Evolutionary conservation across 35 echinoderm and acorn worm species (phyloP), one percentile per base, ranked within the genome.

Genomic region (Apostichopus parvimensis): DNA sequence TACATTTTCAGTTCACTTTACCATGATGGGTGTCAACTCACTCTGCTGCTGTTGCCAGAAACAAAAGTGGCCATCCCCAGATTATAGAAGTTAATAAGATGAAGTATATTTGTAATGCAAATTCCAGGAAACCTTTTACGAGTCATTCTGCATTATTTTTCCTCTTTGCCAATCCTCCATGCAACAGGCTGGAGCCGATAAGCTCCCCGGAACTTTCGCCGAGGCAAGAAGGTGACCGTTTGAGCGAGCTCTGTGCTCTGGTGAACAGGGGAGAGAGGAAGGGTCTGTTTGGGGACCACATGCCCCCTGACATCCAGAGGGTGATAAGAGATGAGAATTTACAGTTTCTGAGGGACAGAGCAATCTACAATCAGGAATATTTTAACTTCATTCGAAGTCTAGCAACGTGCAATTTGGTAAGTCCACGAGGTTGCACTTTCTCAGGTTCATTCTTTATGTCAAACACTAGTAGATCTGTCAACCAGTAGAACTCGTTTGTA

Each of bases 181-280:
- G 14, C 79, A 52, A 45, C 92, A 98, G 96, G 61, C 53, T 98
- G 77, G 94, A 95, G 45, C 88, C 87, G 6, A 45, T 91, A 9
- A 98, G 96, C 68, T 99, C 97, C 10, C 97, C 97, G 11, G 97
- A 99, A 72, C 91, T 95, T 8, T 99, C 97, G 21, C 97, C 95
- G 14, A 91, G 87, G 13, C 95, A 96, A 56, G 93, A 93, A 12
- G 93, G 93, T 1, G 97, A 99, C 57, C 77, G 95, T 8, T 82
- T 99, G 12, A 96, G 93, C 71, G 95, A 96, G 81, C 93, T 99
- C 5, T 93, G 93, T 5, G 97, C 97, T 54, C 93, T 99, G 10
- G 97, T 96, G 0, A 93, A 93, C 73, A 98, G 95, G 62, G 97
- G 97, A 1, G 97, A 98, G 88, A 93, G 92, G 77, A 91, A 93